Conservation (phyloP, 2,888 invertebrate species). For the Platerodrilus igneus region DNA sequence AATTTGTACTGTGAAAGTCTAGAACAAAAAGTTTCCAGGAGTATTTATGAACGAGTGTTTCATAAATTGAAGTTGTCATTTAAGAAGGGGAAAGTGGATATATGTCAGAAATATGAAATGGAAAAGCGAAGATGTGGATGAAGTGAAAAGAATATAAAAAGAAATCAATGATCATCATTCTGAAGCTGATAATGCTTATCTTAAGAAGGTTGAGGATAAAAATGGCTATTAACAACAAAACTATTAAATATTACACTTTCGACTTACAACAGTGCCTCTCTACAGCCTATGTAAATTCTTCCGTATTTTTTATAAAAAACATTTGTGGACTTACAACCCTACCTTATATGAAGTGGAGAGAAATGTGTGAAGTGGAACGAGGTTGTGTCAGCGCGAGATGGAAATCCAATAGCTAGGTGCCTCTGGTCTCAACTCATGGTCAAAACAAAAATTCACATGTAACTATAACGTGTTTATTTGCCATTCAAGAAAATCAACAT, state of each 20-base stretch:
- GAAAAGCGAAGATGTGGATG: too few relatives aligned
- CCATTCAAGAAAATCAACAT: not conserved
- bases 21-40: too few relatives aligned
- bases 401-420: not conserved
- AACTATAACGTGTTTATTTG: not conserved
- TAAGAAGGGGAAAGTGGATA: not conserved
- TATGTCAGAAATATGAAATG: constrained; percentile 1
- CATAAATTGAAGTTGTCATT: not conserved
- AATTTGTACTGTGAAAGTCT: constrained; percentile 3
- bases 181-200: constrained; percentile 3
- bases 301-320: too few relatives aligned
- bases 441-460: constrained; percentile 3
- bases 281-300: too few relatives aligned
- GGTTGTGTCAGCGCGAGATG: not conserved
- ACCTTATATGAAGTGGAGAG: not conserved
- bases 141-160: too few relatives aligned
- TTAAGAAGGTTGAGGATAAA: too few relatives aligned
- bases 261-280: too few relatives aligned
- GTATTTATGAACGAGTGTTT: constrained; percentile 2
- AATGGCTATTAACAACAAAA: too few relatives aligned
- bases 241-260: too few relatives aligned
- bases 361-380: constrained; percentile 3
- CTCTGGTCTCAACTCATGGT: not conserved
- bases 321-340: constrained; percentile 1
- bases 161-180: not conserved